Conservation (phyloP, 2,797 vertebrate species). For the Rhinophrynus dorsalis region DNA sequence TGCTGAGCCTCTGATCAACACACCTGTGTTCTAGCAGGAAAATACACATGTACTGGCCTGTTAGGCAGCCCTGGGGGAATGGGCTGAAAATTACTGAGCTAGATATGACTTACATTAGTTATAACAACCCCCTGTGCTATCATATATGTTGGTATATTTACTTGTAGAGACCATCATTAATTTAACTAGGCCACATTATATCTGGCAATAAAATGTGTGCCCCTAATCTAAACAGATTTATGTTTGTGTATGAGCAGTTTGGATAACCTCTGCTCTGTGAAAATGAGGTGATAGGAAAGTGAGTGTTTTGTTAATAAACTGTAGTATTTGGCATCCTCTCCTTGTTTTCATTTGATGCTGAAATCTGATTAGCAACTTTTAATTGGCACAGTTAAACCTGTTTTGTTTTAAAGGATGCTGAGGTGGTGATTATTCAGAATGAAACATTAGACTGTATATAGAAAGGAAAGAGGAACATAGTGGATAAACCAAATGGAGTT, state of each 20-base stretch:
- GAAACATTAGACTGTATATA: too few relatives aligned
- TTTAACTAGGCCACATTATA: conserved; percentile 11
- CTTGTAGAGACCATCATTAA: neutral
- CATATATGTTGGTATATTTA: neutral
- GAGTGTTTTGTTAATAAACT: conserved; percentile 18
- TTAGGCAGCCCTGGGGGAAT: too few relatives aligned
- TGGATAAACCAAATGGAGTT: too few relatives aligned
- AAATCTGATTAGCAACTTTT: neutral
- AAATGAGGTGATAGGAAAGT: conserved; percentile 10
- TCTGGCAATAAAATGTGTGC: conserved; percentile 25
- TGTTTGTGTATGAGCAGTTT: conserved; percentile 7
- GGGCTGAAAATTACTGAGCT: too few relatives aligned
- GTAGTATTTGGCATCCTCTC: conserved; percentile 9
- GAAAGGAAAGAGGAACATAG: too few relatives aligned
- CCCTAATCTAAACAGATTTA: neutral
- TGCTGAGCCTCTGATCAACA: too few relatives aligned
- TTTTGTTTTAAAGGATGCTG: too few relatives aligned
- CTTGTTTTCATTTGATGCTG: conserved; percentile 8
- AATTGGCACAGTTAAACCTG: neutral
- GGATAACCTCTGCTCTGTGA: conserved; percentile 18
- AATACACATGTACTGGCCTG: too few relatives aligned
- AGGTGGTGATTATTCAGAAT: too few relatives aligned
- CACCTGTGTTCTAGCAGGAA: too few relatives aligned
- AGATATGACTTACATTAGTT: too few relatives aligned
- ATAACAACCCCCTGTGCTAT: too few relatives aligned